Base-by-base conservation (phyloP, 2,113 vertebrate genomes). In the Pleuronectes platessa region DNA sequence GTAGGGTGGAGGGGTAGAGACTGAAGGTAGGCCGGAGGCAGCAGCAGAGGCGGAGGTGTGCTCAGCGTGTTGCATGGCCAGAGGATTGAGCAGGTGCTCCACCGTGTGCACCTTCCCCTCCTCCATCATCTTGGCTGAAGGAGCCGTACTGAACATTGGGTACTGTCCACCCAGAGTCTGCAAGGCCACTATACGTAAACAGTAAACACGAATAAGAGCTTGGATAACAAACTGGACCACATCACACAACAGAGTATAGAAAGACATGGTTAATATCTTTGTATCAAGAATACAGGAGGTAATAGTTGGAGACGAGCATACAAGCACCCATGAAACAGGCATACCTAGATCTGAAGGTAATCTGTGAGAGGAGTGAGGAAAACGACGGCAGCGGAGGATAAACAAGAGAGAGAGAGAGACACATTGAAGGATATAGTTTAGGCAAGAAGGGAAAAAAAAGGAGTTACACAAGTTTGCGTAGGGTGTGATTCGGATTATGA, bases 1-100 rank as follows among this genome's bases (percentile, higher is more conserved):
- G 90, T 96, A 99, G 26, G 98, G 97, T 8, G 97, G 98, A 10
- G 98, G 98, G 0, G 98, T 99, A 3, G 98, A 98, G 69, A 97
- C 98, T 0, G 97, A 80, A 0, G 97, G 98, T 27, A 99, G 94
- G 82, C 97, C 56, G 0, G 95, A 92, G 0, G 94, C 84, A 0
- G 96, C 89, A 0, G 90, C 93, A 0, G 87, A 90, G 0, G 94
- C 93, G 0, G 88, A 90, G 26, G 94, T 90, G 0, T 95, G 97
- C 76, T 99, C 97, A 14, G 91, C 15, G 55, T 97, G 96, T 84
- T 97, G 97, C 66, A 99, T 94, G 0, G 97, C 92, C 69, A 99
- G 94, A 47, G 97, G 98, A 90, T 96, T 98, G 63, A 99, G 95
- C 81, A 99, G 95, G 86, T 99, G 98, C 86, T 99, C 98, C 49